Evolutionary conservation across 1,140 invertebrate genomes (phyloP), one percentile per base, ranked within the genome.

Genomic region (Lepidostoma basale): DNA sequence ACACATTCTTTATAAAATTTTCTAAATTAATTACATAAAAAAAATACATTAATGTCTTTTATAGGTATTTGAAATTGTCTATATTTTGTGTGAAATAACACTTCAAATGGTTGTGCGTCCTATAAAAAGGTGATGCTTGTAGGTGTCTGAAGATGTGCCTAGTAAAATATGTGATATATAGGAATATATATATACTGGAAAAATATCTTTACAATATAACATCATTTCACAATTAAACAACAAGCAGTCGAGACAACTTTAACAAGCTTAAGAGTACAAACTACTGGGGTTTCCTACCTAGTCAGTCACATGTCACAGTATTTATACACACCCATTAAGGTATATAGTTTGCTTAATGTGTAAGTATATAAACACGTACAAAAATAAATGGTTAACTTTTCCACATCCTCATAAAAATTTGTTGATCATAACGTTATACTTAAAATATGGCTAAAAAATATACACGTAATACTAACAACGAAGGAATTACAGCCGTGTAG

Each of bases 341-440:
- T 1, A 36, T 36, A 12, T 36, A 12, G 5, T 12, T 3, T 36
- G 5, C 1, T n/a, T 36, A 36, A n/a, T n/a, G 14, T 33, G 8
- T 18, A 56, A 30, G 18, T n/a, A 4, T 12, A 49, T 49, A 49
- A 30, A 10, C 16, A 33, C 36, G 0, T 56, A 56, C 1, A 33
- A 56, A 56, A 56, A 54, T 54, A 54, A 54, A 54, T 54, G 49
- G 49, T 54, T 33, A 33, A 54, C 49, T 54, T 54, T 5, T 30
- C 49, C 49, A 54, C 26, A 54, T 16, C 28, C 14, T n/a, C 9
- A 23, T 8, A 49, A n/a, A 33, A 33, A 54, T 54, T 14, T 5
- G 14, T 36, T 12, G 5, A 18, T 20, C 20, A 8, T 33, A 56
- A 33, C n/a, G n/a, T n/a, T n/a, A n/a, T n/a, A n/a, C n/a, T n/a